Percentiles rank a stretch among this genome's conserved stretches.
Conservation (phyloP, 23 tunicate species). For the Clavelina lepadiformis region DNA sequence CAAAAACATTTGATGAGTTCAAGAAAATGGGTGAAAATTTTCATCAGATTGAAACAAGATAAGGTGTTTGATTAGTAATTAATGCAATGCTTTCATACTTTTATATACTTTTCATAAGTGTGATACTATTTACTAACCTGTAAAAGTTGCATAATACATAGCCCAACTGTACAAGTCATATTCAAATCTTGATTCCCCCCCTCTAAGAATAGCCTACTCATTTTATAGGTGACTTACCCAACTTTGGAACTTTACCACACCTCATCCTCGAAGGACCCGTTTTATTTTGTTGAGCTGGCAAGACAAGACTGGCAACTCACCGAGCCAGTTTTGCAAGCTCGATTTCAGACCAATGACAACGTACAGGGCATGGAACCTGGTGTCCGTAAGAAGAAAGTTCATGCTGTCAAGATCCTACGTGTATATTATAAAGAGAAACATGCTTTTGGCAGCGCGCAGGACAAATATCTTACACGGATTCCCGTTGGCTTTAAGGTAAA, state of each 20-base stretch:
- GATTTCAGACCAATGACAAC: constrained; percentile 9
- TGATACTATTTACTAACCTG: neutral
- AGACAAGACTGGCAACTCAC: constrained; percentile 65
- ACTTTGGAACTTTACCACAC: constrained; percentile 54
- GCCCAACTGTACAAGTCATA: neutral
- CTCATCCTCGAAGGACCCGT: constrained; percentile 32
- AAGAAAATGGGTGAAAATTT: constrained; percentile 79
- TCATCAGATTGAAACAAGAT: constrained; percentile 32
- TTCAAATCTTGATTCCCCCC: too few relatives aligned
- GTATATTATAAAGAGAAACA: constrained; percentile 81
- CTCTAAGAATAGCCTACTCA: too few relatives aligned
- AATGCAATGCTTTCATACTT: too few relatives aligned
- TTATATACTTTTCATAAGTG: neutral
- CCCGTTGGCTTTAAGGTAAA: constrained; percentile 66
- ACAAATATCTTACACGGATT: constrained; percentile 17
- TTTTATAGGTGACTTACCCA: constrained; percentile 45
- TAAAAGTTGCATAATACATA: neutral
- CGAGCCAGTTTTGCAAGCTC: constrained; percentile 43
- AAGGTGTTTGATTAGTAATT: constrained; percentile 25
- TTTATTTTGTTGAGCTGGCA: constrained; percentile 33
- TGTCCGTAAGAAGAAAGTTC: constrained; percentile 44
- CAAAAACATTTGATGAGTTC: constrained; percentile 68
- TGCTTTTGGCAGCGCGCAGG: constrained; percentile 32
- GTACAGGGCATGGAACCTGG: neutral
- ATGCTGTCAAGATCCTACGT: constrained; percentile 58